Conservation (phyloP, 2,797 vertebrate genomes). For the Gadopsis bispinosus region DNA sequence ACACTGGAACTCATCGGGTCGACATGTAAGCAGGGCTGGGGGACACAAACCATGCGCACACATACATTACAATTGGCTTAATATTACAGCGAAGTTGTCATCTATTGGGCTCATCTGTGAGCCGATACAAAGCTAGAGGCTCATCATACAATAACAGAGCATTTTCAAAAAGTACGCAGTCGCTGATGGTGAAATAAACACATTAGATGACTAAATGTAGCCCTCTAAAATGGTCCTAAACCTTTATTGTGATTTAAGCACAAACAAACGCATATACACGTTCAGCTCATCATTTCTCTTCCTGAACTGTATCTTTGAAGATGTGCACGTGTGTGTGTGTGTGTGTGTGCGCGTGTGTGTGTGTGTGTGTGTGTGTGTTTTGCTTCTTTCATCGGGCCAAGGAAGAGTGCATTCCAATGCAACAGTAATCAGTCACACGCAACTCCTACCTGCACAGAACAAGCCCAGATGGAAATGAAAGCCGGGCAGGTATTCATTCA, state of each 20-base stretch:
- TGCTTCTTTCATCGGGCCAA: conserved; percentile 19
- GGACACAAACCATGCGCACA: conserved; percentile 36
- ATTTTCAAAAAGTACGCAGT: conserved; percentile 2
- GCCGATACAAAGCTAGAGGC: background rate
- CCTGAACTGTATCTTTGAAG: background rate
- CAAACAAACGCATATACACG: background rate
- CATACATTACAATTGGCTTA: background rate
- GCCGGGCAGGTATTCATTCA: conserved; percentile 50
- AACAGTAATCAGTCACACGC: conserved; percentile 60
- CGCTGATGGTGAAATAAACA: background rate
- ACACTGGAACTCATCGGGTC: conserved; percentile 95
- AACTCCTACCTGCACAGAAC: conserved; percentile 35
- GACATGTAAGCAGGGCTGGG: conserved; percentile 91
- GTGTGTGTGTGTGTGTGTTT: conserved; percentile 1
- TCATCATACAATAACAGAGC: background rate
- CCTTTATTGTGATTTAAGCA: background rate
- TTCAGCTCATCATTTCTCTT: background rate
- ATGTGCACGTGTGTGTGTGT: conserved; percentile 1
- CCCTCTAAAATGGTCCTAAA: background rate
- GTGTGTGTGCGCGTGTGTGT: background rate
- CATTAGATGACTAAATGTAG: background rate
- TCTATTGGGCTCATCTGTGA: background rate
- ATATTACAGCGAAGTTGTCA: background rate
- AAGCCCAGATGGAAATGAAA: conserved; percentile 53
- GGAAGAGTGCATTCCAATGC: conserved; percentile 42